A percentile compares a stretch with the other conserved stretches of the same genome.
Conservation (phyloP, 2,888 invertebrate genomes). For the Didymodactylos carnosus region DNA sequence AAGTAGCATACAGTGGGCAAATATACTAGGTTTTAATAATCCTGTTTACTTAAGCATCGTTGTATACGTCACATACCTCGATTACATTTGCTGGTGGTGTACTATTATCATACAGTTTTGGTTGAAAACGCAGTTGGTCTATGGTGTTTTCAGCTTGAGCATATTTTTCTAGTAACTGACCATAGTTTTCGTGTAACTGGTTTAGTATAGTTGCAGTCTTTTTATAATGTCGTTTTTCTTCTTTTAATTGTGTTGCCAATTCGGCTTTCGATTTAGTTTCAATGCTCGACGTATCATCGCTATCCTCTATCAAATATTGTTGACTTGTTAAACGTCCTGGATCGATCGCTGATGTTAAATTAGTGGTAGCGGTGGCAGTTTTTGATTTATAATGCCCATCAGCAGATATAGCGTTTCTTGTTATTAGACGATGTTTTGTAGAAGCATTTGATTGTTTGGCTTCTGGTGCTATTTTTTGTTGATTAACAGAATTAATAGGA, state of each 20-base stretch:
- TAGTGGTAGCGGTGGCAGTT: no score
- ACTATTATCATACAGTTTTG: not conserved
- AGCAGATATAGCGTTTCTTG: no score
- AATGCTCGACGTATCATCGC: not conserved
- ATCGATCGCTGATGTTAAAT: no score
- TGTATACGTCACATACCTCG: not conserved
- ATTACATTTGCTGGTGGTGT: not conserved
- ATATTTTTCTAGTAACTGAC: constrained; percentile 8
- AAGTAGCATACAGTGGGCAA: no score
- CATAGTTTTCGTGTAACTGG: constrained; percentile 10
- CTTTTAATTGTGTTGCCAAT: not conserved
- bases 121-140: constrained; percentile 8
- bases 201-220: constrained; percentile 1
- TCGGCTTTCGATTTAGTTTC: not conserved
- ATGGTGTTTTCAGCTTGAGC: constrained; percentile 14
- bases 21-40: no score
- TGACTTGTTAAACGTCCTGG: no score
- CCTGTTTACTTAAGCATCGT: no score
- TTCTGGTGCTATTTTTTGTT: not conserved
- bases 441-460: no score
- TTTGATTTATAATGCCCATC: no score
- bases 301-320: no score
- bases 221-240: constrained; percentile 4
- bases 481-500: not conserved
- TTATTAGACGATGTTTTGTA: no score